Percentiles rank a stretch among this genome's conserved stretches.
phyloP scores from a whole-genome alignment of 2,797 vertebrate genomes.

The Pantherophis alleghaniensis region DNA sequence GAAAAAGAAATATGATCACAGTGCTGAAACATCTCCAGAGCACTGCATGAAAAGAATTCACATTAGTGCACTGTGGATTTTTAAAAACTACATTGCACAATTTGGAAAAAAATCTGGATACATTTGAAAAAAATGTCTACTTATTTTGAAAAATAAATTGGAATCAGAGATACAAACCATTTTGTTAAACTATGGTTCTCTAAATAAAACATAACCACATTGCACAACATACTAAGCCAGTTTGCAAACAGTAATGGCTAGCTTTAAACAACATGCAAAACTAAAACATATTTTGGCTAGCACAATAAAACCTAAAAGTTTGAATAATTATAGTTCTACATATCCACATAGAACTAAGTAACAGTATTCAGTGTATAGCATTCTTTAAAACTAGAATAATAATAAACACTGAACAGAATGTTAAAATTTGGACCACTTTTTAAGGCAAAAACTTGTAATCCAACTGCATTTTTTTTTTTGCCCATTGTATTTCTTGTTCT shows the following conservation, averaged over 20 bases:
- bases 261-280: neutral
- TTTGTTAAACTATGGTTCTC: neutral
- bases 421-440: neutral
- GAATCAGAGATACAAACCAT: neutral
- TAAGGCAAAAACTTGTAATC: neutral
- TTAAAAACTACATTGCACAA: neutral
- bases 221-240: neutral
- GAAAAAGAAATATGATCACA: slow-evolving; percentile 90
- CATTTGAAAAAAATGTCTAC: neutral
- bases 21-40: slow-evolving; percentile 93
- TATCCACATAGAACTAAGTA: neutral
- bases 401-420: neutral
- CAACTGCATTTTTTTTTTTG: neutral
- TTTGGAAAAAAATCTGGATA: neutral
- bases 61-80: neutral
- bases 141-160: neutral
- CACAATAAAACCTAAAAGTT: neutral
- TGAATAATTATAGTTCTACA: neutral
- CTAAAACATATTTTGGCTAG: neutral
- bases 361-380: neutral
- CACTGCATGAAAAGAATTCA: slow-evolving; percentile 69
- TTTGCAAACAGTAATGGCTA: neutral
- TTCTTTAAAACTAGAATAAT: neutral
- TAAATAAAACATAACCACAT: neutral
- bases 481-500: neutral